Percentiles rank a stretch among this genome's conserved stretches.
Evolutionary conservation across 2,113 vertebrate genomes (phyloP).

Genomic region (Carassius auratus): DNA sequence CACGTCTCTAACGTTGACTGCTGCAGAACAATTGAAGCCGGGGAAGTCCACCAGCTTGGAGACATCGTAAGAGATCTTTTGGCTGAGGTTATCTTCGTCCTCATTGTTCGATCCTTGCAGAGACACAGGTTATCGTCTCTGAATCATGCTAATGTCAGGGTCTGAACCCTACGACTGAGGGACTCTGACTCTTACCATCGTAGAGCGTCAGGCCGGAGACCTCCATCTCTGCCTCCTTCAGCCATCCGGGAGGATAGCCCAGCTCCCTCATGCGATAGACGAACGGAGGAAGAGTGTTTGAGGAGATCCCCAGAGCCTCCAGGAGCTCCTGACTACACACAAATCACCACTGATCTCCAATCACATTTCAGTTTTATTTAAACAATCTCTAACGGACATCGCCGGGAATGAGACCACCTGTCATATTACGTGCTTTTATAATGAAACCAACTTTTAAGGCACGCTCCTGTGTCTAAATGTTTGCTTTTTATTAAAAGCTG

Average conservation of each 20-base stretch:
- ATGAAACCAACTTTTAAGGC: too few relatives aligned
- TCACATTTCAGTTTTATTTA: too few relatives aligned
- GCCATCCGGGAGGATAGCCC: slow-evolving; percentile 96
- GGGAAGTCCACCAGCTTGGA: slow-evolving; percentile 93
- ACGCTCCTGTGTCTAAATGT: too few relatives aligned
- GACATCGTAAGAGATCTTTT: slow-evolving; percentile 84
- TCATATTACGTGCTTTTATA: too few relatives aligned
- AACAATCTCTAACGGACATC: too few relatives aligned
- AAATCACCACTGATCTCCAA: too few relatives aligned
- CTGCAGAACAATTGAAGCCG: slow-evolving; percentile 88
- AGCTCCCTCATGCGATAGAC: slow-evolving; percentile 97
- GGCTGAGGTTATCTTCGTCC: slow-evolving; percentile 66
- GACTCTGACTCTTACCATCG: slow-evolving; percentile 81
- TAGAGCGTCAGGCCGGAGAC: slow-evolving; percentile 89
- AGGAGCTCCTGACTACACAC: slow-evolving; percentile 85
- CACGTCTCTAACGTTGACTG: slow-evolving; percentile 86
- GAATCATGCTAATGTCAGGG: not conserved
- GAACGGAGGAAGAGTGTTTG: slow-evolving; percentile 87
- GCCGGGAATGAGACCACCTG: too few relatives aligned
- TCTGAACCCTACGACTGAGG: too few relatives aligned
- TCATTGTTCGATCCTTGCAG: slow-evolving; percentile 66
- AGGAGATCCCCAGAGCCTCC: slow-evolving; percentile 85
- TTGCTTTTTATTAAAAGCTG: too few relatives aligned
- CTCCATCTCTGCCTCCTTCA: slow-evolving; percentile 93
- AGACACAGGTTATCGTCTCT: too few relatives aligned